These are phyloP conservation scores for Hypotaenidia okinawae DNA, from an alignment of 2,797 vertebrate species.

Conservation along the genomic window DNA sequence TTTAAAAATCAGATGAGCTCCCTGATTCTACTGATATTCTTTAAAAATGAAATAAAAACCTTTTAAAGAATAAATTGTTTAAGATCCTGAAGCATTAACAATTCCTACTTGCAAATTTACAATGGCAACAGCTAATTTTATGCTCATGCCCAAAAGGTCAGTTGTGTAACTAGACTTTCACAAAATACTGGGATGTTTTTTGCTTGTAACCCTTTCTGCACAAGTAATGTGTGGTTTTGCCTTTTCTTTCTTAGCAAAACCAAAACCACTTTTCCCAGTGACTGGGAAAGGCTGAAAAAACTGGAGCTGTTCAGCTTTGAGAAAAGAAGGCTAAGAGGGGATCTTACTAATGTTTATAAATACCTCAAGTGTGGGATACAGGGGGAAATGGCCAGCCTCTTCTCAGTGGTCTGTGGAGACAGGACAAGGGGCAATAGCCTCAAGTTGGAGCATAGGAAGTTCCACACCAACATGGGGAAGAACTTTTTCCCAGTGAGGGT, in stretches of 20 bases:
- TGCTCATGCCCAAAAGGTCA: neutral
- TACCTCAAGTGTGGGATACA: no score
- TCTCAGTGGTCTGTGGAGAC: no score
- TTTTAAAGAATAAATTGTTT: conserved; percentile 27
- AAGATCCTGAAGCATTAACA: neutral
- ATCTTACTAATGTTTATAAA: no score
- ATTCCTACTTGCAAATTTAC: neutral
- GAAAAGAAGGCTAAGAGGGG: no score
- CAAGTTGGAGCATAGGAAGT: no score
- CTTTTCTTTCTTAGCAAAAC: neutral
- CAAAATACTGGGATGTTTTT: neutral
- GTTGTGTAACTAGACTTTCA: conserved; percentile 2
- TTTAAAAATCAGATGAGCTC: neutral
- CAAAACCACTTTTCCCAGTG: neutral
- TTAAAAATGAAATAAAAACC: conserved; percentile 33
- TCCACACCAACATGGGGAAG: no score
- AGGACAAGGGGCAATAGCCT: no score
- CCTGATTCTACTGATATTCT: neutral
- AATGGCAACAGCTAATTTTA: neutral
- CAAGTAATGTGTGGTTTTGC: fast-evolving
- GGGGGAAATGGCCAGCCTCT: no score
- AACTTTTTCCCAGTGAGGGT: no score
- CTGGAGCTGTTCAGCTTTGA: no score
- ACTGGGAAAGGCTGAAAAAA: no score
- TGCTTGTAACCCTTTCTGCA: neutral